phyloP scores from a whole-genome alignment of 2,797 vertebrate species.

The Rallus crepitans region DNA sequence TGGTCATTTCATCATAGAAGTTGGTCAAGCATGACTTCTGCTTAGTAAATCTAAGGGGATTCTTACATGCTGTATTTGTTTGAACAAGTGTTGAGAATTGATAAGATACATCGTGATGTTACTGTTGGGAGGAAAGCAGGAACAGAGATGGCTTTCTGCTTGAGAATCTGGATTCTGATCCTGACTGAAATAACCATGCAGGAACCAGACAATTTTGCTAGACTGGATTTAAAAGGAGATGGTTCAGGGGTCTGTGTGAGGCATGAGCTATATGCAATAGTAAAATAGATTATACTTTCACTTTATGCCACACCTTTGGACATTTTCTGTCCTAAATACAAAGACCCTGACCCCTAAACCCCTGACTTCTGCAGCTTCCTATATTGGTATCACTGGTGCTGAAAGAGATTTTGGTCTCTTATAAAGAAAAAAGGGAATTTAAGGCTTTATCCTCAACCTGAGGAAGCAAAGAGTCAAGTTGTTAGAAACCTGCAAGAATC shows the following conservation, averaged over 20 bases:
- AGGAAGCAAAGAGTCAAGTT: neutral
- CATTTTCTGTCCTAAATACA: neutral
- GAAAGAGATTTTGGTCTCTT: neutral
- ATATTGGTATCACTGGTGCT: neutral
- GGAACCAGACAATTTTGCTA: neutral
- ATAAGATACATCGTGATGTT: neutral
- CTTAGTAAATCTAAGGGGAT: neutral
- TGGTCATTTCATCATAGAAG: neutral
- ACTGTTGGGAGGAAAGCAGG: neutral
- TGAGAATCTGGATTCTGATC: neutral
- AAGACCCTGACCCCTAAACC: neutral
- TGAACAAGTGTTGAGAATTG: neutral
- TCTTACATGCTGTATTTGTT: neutral
- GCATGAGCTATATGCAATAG: neutral
- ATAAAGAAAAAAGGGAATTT: neutral
- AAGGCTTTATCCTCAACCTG: neutral
- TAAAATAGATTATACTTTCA: neutral
- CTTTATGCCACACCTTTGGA: neutral
- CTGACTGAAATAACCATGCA: neutral
- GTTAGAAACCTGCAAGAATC: neutral
- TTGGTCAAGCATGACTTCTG: neutral
- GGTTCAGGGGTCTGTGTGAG: neutral
- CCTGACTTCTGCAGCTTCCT: neutral
- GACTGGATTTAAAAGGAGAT: neutral
- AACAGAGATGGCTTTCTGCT: neutral